Conservation (phyloP, 2,797 vertebrate genomes). For the Gallirallus australis region DNA sequence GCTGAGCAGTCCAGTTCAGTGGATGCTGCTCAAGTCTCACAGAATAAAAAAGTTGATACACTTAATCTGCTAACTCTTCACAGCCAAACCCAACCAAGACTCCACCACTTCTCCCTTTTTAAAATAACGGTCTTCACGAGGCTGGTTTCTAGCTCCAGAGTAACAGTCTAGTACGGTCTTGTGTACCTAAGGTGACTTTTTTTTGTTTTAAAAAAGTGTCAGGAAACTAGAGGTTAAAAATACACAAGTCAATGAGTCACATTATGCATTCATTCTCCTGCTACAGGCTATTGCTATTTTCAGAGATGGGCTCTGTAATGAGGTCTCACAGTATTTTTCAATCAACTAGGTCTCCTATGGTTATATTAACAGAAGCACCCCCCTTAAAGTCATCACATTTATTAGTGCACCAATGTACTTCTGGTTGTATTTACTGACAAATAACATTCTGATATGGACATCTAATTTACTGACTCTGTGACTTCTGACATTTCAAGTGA, state of each 20-base stretch:
- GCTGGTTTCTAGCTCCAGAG: neutral
- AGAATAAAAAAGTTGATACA: neutral
- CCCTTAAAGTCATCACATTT: neutral
- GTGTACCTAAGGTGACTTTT: neutral
- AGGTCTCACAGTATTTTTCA: neutral
- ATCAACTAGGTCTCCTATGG: neutral
- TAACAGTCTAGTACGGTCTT: neutral
- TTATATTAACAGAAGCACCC: neutral
- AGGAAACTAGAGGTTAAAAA: neutral
- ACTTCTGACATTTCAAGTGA: neutral
- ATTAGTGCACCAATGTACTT: neutral
- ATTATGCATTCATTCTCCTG: neutral
- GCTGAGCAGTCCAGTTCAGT: neutral
- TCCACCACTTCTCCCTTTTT: neutral
- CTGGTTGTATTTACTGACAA: neutral
- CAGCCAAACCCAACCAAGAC: neutral
- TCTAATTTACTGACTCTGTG: neutral
- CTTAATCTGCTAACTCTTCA: neutral
- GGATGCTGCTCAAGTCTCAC: neutral
- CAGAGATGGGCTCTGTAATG: neutral
- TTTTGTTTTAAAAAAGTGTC: neutral
- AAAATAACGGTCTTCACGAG: neutral
- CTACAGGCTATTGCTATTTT: constrained; percentile 22
- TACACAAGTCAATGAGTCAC: neutral
- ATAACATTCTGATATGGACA: neutral